phyloP scores from a whole-genome alignment of 2,888 invertebrate species.

The Ennomos quercinarius region DNA sequence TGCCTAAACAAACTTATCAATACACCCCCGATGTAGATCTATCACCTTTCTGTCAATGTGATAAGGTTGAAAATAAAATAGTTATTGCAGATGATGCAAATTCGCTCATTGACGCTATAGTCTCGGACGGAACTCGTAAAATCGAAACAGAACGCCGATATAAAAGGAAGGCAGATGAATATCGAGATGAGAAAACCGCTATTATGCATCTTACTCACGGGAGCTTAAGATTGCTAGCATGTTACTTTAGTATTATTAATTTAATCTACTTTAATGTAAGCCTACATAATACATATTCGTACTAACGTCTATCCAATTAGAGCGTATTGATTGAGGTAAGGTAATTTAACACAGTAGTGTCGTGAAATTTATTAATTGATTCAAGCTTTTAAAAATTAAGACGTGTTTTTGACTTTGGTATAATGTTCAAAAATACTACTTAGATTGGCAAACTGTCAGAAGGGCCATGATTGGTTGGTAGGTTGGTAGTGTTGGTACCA shows the following conservation, averaged over 20 bases:
- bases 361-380: too few relatives aligned
- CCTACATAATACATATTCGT: too few relatives aligned
- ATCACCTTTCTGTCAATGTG: conserved; percentile 29
- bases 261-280: too few relatives aligned
- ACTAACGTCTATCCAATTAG: too few relatives aligned
- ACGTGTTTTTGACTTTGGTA: too few relatives aligned
- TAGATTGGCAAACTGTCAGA: too few relatives aligned
- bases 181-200: conserved; percentile 76
- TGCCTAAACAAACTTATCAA: conserved; percentile 47
- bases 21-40: conserved; percentile 9
- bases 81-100: conserved; percentile 48
- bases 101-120: conserved; percentile 68
- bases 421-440: too few relatives aligned
- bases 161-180: conserved; percentile 78
- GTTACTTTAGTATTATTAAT: not conserved
- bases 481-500: too few relatives aligned
- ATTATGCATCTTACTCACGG: conserved; percentile 64
- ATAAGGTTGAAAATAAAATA: conserved; percentile 52
- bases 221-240: conserved; percentile 35
- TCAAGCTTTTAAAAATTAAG: too few relatives aligned
- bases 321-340: too few relatives aligned
- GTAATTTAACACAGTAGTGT: too few relatives aligned
- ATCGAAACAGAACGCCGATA: conserved; percentile 75
- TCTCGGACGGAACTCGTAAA: conserved; percentile 74
- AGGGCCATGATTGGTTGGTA: too few relatives aligned